Percentiles rank a stretch among this genome's conserved stretches.
phyloP scores from a whole-genome alignment of 2,797 vertebrate genomes.

The Helicolenus hilgendorfi region DNA sequence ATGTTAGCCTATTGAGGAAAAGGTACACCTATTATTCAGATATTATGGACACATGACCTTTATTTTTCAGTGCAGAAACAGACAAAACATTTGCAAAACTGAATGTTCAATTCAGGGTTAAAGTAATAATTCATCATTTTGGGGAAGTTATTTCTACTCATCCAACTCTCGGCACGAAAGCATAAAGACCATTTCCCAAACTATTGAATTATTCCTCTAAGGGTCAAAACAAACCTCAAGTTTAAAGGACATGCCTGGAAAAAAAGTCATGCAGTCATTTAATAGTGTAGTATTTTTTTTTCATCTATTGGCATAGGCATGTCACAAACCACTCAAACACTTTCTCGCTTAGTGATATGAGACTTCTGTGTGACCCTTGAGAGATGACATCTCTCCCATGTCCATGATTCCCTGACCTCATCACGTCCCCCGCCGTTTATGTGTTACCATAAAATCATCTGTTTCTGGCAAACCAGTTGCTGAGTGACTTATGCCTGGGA shows the following conservation, averaged over 20 bases:
- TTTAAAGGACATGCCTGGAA: conserved; percentile 8
- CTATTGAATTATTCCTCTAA: not conserved
- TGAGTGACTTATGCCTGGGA: conserved; percentile 81
- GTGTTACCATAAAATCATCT: conserved; percentile 76
- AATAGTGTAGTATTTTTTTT: conserved; percentile 6
- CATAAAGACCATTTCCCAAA: not conserved
- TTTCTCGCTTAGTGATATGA: conserved; percentile 27
- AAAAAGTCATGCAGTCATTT: conserved; percentile 19
- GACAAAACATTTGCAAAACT: not conserved
- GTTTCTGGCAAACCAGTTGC: conserved; percentile 71
- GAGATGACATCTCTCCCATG: conserved; percentile 61
- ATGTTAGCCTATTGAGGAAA: conserved; percentile 1
- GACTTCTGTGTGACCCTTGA: conserved; percentile 48
- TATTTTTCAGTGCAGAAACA: not conserved
- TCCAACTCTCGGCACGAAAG: not conserved
- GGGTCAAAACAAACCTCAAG: not conserved
- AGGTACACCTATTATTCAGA: not conserved
- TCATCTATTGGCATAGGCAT: conserved; percentile 28
- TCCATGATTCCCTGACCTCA: conserved; percentile 67
- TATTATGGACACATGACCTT: not conserved
- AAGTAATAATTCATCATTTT: not conserved
- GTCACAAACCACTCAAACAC: conserved; percentile 19
- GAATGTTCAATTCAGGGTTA: conserved; percentile 10
- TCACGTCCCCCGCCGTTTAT: conserved; percentile 71
- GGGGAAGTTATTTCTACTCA: not conserved